A percentile compares a stretch with the other conserved stretches of the same genome.
Conservation (phyloP, 2,888 invertebrate species). For the Torymus tubicola region DNA sequence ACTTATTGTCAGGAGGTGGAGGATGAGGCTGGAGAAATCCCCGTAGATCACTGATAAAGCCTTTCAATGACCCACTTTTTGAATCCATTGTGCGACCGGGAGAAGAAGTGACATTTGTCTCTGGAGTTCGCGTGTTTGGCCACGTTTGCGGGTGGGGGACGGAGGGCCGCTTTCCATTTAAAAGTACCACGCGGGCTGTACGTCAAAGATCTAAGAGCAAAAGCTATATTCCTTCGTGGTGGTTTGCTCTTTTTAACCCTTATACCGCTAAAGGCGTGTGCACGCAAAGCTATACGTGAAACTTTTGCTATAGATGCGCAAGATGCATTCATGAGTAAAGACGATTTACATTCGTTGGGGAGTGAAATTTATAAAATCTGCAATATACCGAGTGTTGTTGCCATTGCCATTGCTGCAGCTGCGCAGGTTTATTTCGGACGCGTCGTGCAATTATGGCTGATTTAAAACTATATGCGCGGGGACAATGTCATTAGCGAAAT, state of each 20-base stretch:
- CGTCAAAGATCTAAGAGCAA: conserved; percentile 8
- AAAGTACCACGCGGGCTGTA: conserved; percentile 25
- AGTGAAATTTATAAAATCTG: no score
- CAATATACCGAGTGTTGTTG: no score
- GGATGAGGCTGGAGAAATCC: not conserved
- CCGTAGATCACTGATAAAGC: conserved; percentile 48
- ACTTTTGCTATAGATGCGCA: no score
- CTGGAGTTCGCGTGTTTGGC: conserved; percentile 27
- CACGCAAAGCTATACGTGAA: no score
- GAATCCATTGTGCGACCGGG: conserved; percentile 33
- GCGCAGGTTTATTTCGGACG: no score
- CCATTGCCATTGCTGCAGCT: no score
- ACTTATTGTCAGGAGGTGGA: conserved; percentile 19
- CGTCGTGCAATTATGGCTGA: not conserved
- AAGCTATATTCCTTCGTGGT: no score
- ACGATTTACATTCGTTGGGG: no score
- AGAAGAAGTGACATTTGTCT: conserved; percentile 54
- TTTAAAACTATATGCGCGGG: conserved; percentile 25
- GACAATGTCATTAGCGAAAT: conserved; percentile 48
- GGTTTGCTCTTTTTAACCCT: no score
- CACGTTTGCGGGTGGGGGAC: not conserved
- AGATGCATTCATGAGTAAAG: no score
- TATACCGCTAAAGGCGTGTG: no score
- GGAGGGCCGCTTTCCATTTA: conserved; percentile 26
- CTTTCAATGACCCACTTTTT: conserved; percentile 46